Conservation (phyloP, 2,888 invertebrate genomes). For the Himalopsyche anomala region DNA sequence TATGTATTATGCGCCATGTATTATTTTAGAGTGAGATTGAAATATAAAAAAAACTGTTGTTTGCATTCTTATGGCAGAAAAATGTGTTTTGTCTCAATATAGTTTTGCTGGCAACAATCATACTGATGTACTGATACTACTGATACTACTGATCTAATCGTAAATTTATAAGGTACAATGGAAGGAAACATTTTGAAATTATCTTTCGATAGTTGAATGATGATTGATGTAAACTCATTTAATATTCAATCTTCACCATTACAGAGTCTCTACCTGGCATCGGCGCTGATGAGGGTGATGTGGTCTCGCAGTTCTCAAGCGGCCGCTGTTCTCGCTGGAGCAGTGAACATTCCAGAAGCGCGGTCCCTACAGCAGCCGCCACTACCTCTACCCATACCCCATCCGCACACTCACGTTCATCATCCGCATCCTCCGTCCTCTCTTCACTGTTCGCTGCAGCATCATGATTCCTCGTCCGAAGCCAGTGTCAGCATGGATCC, state of each 20-base stretch:
- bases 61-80: too few species aligned
- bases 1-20: too few species aligned
- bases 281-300: conserved; percentile 92
- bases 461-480: conserved; percentile 82
- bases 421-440: conserved; percentile 74
- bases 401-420: conserved; percentile 72
- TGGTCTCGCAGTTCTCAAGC: conserved; percentile 85
- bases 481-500: conserved; percentile 89
- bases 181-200: too few species aligned
- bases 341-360: conserved; percentile 70
- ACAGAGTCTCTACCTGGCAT: conserved; percentile 92
- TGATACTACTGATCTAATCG: too few species aligned
- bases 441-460: conserved; percentile 72
- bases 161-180: too few species aligned
- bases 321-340: conserved; percentile 67
- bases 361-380: conserved; percentile 69
- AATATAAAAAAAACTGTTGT: too few species aligned
- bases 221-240: background rate
- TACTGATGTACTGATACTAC: too few species aligned
- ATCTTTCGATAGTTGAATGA: background rate
- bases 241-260: conserved; percentile 64
- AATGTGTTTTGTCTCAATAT: too few species aligned
- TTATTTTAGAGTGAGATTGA: too few species aligned
- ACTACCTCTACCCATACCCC: conserved; percentile 67
- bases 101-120: too few species aligned